Base-by-base conservation (phyloP, 1,140 invertebrate genomes). In the Microplitis demolitor region DNA sequence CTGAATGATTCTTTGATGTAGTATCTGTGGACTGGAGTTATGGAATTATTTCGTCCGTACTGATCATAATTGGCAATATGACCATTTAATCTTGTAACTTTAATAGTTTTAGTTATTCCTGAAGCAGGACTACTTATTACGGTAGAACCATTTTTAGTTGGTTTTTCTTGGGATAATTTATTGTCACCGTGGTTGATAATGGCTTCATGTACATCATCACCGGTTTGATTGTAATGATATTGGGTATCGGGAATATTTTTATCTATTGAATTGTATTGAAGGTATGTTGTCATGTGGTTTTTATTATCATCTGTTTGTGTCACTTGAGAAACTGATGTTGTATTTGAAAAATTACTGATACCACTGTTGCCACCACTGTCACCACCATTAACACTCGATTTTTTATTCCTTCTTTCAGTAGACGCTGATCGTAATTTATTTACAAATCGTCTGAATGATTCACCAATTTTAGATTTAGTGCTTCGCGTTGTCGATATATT, bases 1-100 rank as follows among this genome's bases (percentile, higher is more conserved):
- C 90, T 91, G 82, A 93, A 94, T 4, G 93, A 93, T 88, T 95
- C 93, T 85, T 95, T 93, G 50, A 95, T 88, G 81, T 95, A 95
- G 84, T 94, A 95, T 69, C 92, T 90, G 78, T 93, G 92, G 54
- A 91, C 84, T 0, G 92, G 91, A 73, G 85, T 87, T 1, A 83
- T 81, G 3, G 88, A 86, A 16, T 87, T 87, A 71, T 78, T 79
- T 39, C 76, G 77, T 45, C 82, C 77, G 72, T 78, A 77, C 14
- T 79, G 77, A 6, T 82, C 79, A 33, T 74, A 66, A 62, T 71
- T 66, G 24, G 60, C 66, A 50, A 70, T n/a, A 53, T 71, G 69
- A 45, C 69, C 69, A 51, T 71, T 74, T 35, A 66, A 63, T 63
- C 56, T 71, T 31, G 73, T 34, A 14, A 69, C 69, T 54, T 77